Evolutionary conservation across 30 jellyfish, hydroid and myxozoan species (phyloP).

Genomic region (Hydractinia echinata): DNA sequence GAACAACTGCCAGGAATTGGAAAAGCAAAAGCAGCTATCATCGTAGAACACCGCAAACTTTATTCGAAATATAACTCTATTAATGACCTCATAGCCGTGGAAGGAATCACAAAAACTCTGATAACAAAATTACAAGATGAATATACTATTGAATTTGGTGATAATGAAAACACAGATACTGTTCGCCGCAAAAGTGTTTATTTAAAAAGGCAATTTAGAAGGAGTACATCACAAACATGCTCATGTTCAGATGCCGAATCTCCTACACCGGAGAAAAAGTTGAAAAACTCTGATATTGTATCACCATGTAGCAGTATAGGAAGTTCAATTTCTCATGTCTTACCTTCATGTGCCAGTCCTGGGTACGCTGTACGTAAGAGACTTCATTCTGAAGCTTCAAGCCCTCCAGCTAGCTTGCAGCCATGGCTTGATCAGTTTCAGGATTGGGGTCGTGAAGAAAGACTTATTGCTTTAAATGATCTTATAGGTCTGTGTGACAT

Average conservation of each 20-base stretch:
- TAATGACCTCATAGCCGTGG: slow-evolving; percentile 55
- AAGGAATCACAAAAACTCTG: slow-evolving; percentile 49
- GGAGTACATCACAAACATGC: background rate
- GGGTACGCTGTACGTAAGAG: slow-evolving; percentile 65
- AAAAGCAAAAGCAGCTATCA: slow-evolving; percentile 66
- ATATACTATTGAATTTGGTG: slow-evolving; percentile 9
- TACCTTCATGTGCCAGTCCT: slow-evolving; percentile 72
- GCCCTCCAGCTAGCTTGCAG: slow-evolving; percentile 66
- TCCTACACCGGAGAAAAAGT: slow-evolving; percentile 30
- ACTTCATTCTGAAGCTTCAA: slow-evolving; percentile 43
- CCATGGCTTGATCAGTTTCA: slow-evolving; percentile 70
- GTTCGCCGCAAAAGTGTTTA: background rate
- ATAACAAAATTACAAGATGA: slow-evolving; percentile 26
- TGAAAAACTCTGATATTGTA: slow-evolving; percentile 18
- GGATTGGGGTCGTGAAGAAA: slow-evolving; percentile 79
- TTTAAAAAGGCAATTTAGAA: background rate
- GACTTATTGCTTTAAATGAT: slow-evolving; percentile 66
- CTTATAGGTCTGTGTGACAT: slow-evolving; percentile 88
- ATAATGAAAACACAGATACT: background rate
- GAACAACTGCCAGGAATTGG: slow-evolving; percentile 96
- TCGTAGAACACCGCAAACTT: slow-evolving; percentile 62
- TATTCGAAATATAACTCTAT: slow-evolving; percentile 47
- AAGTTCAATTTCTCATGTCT: slow-evolving; percentile 12
- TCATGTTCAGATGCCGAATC: background rate
- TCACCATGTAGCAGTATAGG: background rate